Percentiles rank a stretch among this genome's conserved stretches.
Conservation (phyloP, 2,113 vertebrate species). For the Toxotes chatareus region DNA sequence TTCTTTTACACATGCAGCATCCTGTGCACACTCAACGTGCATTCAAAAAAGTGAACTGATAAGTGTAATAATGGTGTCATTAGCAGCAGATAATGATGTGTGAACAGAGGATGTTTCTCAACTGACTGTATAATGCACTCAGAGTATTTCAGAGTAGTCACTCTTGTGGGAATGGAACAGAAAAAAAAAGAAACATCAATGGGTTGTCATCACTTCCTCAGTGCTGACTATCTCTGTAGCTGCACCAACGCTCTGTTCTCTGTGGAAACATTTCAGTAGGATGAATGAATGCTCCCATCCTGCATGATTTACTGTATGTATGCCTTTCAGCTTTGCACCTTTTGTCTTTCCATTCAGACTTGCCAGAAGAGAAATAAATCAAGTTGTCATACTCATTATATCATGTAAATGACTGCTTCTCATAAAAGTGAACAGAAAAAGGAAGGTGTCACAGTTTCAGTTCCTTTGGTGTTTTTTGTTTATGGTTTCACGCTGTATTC, state of each 20-base stretch:
- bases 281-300: not conserved
- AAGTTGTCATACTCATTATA: not conserved
- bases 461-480: not conserved
- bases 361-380: not conserved
- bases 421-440: not conserved
- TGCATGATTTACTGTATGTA: not conserved
- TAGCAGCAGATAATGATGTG: not conserved
- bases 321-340: not conserved
- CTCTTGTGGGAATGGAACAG: slow-evolving; percentile 22
- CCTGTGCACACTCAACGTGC: not conserved
- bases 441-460: not conserved
- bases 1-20: not conserved
- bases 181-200: slow-evolving; percentile 19
- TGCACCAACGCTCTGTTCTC: slow-evolving; percentile 10
- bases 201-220: slow-evolving; percentile 39
- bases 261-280: not conserved
- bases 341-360: not conserved
- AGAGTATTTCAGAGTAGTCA: too few relatives aligned
- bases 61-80: not conserved
- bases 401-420: not conserved
- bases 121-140: not conserved
- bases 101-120: not conserved
- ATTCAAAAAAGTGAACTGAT: not conserved
- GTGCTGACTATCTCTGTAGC: not conserved
- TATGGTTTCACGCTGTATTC: not conserved